Conservation (phyloP, 2,888 invertebrate species). For the Pollenia angustigena region DNA sequence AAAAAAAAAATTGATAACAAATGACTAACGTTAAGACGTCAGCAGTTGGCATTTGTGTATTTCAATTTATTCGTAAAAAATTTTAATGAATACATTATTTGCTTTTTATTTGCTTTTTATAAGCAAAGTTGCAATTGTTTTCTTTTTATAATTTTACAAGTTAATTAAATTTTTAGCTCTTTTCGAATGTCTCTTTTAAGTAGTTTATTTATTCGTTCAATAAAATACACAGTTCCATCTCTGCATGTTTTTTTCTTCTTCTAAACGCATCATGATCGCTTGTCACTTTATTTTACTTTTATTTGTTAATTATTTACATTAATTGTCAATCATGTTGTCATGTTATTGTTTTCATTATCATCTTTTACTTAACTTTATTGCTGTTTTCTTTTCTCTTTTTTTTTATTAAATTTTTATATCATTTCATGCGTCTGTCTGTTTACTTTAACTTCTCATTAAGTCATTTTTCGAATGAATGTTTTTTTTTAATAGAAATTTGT, state of each 20-base stretch:
- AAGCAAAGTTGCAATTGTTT: background rate
- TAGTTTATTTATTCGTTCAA: background rate
- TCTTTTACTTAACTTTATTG: constrained; percentile 7
- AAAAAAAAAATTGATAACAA: background rate
- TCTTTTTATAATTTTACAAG: background rate
- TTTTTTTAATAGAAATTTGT: constrained; percentile 3
- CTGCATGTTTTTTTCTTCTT: background rate
- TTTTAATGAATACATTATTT: background rate
- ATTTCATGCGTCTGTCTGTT: background rate
- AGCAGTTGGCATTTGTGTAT: constrained; percentile 1
- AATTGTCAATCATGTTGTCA: constrained; percentile 56
- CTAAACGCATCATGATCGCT: constrained; percentile 1
- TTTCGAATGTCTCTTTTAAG: background rate
- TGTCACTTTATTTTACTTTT: constrained; percentile 2
- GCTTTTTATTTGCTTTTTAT: background rate
- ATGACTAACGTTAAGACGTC: background rate
- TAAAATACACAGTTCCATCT: background rate
- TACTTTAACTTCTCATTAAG: background rate
- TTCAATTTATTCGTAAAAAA: background rate
- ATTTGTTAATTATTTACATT: constrained; percentile 34
- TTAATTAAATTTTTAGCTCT: background rate
- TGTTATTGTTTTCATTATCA: constrained; percentile 9
- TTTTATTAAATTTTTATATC: constrained; percentile 9
- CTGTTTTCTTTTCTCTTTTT: background rate
- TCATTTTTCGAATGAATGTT: background rate